Evolutionary conservation across 2,888 invertebrate species (phyloP).

Genomic region (Trisateles emortualis): DNA sequence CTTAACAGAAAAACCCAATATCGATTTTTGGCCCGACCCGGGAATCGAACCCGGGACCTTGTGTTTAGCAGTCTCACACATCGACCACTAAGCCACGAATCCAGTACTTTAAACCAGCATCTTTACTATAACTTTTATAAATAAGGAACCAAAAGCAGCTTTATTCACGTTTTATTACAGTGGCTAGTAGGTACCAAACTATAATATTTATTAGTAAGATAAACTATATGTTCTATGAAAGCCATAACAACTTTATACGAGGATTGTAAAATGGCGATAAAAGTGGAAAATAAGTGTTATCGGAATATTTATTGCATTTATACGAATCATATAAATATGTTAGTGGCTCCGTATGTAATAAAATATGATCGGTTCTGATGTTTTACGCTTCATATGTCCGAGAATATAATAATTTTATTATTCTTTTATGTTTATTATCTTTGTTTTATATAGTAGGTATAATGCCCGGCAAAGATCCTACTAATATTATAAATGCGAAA

Average conservation of each 20-base stretch:
- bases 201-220: not conserved
- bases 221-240: not conserved
- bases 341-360: constrained; percentile 9
- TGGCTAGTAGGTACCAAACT: too few species aligned
- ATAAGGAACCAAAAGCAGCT: too few species aligned
- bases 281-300: constrained; percentile 20
- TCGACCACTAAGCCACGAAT: too few species aligned
- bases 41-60: too few species aligned
- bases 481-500: too few species aligned
- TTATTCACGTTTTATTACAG: too few species aligned
- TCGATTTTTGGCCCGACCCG: too few species aligned
- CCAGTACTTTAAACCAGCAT: too few species aligned
- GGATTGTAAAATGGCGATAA: constrained; percentile 20
- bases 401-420: not conserved
- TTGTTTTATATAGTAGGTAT: not conserved
- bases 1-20: too few species aligned
- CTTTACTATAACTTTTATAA: too few species aligned
- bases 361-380: constrained; percentile 1
- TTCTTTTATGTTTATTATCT: not conserved
- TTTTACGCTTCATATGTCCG: not conserved
- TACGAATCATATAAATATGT: constrained; percentile 10
- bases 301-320: constrained; percentile 20
- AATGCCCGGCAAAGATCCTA: not conserved
- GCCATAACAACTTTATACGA: constrained; percentile 9
- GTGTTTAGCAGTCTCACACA: too few species aligned